Evolutionary conservation across 2,797 vertebrate genomes (phyloP), one percentile per base, ranked within the genome.

Genomic region (Rhinophrynus dorsalis): DNA sequence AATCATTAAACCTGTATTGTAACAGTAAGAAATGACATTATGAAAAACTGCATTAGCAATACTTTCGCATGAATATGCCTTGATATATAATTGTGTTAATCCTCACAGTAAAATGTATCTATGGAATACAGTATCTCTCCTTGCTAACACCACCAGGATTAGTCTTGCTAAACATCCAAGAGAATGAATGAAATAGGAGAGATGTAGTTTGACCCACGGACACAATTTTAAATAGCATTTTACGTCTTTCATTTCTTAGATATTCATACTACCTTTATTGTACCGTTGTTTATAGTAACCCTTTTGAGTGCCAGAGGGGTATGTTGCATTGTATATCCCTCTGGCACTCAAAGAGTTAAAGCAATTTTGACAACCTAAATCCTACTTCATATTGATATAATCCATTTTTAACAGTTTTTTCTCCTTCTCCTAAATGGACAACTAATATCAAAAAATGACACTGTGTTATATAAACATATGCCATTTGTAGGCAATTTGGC

Each of bases 331-430:
- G n/a, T n/a, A n/a, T n/a, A n/a, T n/a, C n/a, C n/a, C n/a, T n/a
- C n/a, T n/a, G n/a, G n/a, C n/a, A n/a, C n/a, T n/a, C n/a, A n/a
- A n/a, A n/a, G n/a, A n/a, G n/a, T 56, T 58, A 52, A 65, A 58
- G 18, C 30, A 32, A 32, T 55, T 56, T 27, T 18, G 18, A 29
- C 48, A 27, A 48, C 59, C 47, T 71, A 58, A 57, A 64, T 64
- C 51, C 52, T 1, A n/a, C 42, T 48, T 56, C 64, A 64, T 71
- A 57, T 71, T 40, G 50, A 64, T n/a, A n/a, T n/a, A n/a, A n/a
- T n/a, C n/a, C n/a, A n/a, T n/a, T n/a, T n/a, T n/a, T n/a, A n/a
- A n/a, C n/a, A n/a, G n/a, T n/a, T n/a, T n/a, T n/a, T n/a, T n/a
- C n/a, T n/a, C n/a, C n/a, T n/a, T n/a, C n/a, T n/a, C n/a, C n/a